Evolutionary conservation across 2,888 invertebrate genomes (phyloP).

Genomic region (Anthrax anthrax): DNA sequence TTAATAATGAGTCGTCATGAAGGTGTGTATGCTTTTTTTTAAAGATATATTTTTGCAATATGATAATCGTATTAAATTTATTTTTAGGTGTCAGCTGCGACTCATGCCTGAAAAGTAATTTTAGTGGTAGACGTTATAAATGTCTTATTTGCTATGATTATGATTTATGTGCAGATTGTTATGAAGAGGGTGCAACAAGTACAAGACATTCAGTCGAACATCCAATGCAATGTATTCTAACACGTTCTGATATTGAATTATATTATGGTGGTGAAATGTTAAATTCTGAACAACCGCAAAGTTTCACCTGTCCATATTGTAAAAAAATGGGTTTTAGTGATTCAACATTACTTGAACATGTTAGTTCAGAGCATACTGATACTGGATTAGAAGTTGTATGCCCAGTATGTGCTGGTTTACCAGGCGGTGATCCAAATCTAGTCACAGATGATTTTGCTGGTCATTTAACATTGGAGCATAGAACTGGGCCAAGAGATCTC

Average conservation of each 20-base stretch:
- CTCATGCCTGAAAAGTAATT: conserved; percentile 96
- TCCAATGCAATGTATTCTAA: conserved; percentile 98
- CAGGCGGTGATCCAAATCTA: conserved; percentile 93
- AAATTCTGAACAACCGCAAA: conserved; percentile 82
- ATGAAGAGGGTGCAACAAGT: conserved; percentile 80
- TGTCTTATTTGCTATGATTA: conserved; percentile 99
- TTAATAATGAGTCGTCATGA: conserved; percentile 81
- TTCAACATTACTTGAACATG: conserved; percentile 78
- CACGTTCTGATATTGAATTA: conserved; percentile 89
- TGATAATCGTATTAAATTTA: too few species aligned
- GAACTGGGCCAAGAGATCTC: conserved; percentile 76
- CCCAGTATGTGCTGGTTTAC: conserved; percentile 92
- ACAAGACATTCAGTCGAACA: conserved; percentile 91
- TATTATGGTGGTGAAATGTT: conserved; percentile 93
- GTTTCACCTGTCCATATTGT: conserved; percentile 96
- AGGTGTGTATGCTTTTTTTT: conserved; percentile 56
- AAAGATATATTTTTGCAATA: too few species aligned
- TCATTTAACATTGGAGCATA: conserved; percentile 89
- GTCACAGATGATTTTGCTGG: conserved; percentile 96
- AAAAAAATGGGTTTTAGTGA: conserved; percentile 94
- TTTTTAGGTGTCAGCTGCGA: conserved; percentile 97
- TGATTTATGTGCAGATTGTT: conserved; percentile 94
- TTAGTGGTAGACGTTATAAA: conserved; percentile 94
- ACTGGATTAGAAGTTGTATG: conserved; percentile 92
- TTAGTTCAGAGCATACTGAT: conserved; percentile 81